phyloP scores from a whole-genome alignment of 2,113 vertebrate species.

The Albula glossodonta region DNA sequence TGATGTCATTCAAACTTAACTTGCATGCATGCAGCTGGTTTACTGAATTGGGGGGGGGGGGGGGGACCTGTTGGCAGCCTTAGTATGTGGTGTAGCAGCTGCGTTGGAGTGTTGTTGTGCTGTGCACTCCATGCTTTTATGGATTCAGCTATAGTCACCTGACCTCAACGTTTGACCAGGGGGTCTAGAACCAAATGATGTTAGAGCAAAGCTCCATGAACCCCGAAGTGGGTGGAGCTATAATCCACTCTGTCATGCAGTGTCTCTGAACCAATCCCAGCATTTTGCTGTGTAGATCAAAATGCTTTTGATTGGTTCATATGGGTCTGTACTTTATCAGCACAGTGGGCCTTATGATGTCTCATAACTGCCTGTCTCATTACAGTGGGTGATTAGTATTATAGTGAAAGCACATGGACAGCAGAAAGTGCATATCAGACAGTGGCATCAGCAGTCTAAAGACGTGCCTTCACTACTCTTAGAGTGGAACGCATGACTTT shows the following conservation, averaged over 20 bases:
- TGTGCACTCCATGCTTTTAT: too few species aligned
- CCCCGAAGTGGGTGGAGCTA: too few species aligned
- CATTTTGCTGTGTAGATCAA: not conserved
- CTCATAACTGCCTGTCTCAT: not conserved
- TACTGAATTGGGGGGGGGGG: too few species aligned
- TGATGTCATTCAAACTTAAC: not conserved
- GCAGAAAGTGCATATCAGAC: not conserved
- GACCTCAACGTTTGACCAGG: not conserved
- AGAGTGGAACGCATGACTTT: not conserved
- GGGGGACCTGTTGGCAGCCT: too few species aligned
- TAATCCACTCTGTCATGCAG: not conserved
- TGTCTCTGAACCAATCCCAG: not conserved
- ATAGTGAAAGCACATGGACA: not conserved
- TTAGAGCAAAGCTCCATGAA: not conserved
- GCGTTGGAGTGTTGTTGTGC: too few species aligned
- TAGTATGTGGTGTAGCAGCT: too few species aligned
- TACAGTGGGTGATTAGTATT: not conserved
- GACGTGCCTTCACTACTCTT: not conserved
- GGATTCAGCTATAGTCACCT: too few species aligned
- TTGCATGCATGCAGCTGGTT: not conserved
- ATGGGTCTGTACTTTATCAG: not conserved
- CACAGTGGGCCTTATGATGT: not conserved
- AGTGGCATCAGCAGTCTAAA: not conserved
- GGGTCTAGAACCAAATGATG: not conserved
- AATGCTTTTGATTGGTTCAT: not conserved